Conservation (phyloP, 1,140 invertebrate genomes). For the Lineus longissimus region DNA sequence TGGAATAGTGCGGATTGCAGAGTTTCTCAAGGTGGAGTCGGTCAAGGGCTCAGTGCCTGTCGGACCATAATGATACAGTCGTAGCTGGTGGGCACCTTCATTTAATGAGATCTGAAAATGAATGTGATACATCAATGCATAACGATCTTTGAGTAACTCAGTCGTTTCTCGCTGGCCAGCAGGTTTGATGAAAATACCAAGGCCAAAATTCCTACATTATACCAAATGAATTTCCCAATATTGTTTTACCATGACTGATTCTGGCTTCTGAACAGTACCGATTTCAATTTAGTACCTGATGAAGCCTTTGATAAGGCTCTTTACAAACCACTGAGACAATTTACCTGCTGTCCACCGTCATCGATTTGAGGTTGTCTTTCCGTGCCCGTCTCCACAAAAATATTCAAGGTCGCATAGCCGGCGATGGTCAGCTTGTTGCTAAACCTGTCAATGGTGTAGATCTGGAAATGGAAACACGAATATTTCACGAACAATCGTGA, state of each 20-base stretch:
- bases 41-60: conserved; percentile 44
- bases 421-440: conserved; percentile 43
- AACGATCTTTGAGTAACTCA: too few species aligned
- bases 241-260: background rate
- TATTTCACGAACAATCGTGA: background rate
- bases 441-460: conserved; percentile 45
- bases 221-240: background rate
- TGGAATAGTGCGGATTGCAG: conserved; percentile 35
- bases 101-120: conserved; percentile 45
- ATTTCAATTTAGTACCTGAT: too few species aligned
- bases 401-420: conserved; percentile 46
- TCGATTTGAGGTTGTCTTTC: conserved; percentile 43
- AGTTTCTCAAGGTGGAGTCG: conserved; percentile 33
- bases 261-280: background rate
- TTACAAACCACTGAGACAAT: too few species aligned
- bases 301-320: too few species aligned
- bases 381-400: conserved; percentile 50
- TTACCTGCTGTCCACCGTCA: conserved; percentile 38
- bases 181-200: too few species aligned
- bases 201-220: too few species aligned
- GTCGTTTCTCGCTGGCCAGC: too few species aligned
- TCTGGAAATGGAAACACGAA: conserved; percentile 22
- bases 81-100: conserved; percentile 49
- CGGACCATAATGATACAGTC: conserved; percentile 42
- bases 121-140: background rate